Percentiles rank a stretch among this genome's conserved stretches.
Conservation (phyloP, 1,140 invertebrate species). For the Euura lappo region DNA sequence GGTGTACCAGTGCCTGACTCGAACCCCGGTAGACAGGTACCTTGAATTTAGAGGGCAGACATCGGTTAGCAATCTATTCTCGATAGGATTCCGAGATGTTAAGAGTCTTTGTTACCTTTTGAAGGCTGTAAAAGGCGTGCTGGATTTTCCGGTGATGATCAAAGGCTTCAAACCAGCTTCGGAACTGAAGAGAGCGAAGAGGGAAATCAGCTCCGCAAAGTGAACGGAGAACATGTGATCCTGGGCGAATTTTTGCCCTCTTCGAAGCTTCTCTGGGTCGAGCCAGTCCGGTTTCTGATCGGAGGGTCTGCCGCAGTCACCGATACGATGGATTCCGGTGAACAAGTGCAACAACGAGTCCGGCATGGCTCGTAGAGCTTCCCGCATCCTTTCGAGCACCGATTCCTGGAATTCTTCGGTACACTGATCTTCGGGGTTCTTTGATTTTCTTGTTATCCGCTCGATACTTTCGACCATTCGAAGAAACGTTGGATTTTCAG, state of each 20-base stretch:
- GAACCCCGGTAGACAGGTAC: conserved; percentile 58
- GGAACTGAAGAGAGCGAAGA: conserved; percentile 67
- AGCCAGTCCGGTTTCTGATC: not conserved
- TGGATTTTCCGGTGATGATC: conserved; percentile 66
- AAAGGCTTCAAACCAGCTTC: conserved; percentile 68
- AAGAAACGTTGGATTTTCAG: not conserved
- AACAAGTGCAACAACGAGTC: not conserved
- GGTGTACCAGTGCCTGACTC: conserved; percentile 61
- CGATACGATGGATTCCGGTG: not conserved
- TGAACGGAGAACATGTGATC: conserved; percentile 66
- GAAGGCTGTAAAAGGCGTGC: conserved; percentile 65
- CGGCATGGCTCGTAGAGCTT: not conserved
- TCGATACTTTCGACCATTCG: no score
- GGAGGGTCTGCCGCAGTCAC: not conserved
- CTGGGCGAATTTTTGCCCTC: conserved; percentile 67
- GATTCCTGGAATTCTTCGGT: not conserved
- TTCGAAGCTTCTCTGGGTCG: conserved; percentile 40
- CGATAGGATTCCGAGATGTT: not conserved
- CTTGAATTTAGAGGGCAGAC: conserved; percentile 26
- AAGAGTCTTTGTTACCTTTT: conserved; percentile 65
- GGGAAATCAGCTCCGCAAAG: conserved; percentile 65
- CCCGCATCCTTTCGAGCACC: not conserved
- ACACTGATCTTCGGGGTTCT: not conserved
- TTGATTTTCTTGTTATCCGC: no score
- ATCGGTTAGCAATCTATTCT: conserved; percentile 12